phyloP scores from a whole-genome alignment of 2,797 vertebrate species.

The Eidolon dupreanum region DNA sequence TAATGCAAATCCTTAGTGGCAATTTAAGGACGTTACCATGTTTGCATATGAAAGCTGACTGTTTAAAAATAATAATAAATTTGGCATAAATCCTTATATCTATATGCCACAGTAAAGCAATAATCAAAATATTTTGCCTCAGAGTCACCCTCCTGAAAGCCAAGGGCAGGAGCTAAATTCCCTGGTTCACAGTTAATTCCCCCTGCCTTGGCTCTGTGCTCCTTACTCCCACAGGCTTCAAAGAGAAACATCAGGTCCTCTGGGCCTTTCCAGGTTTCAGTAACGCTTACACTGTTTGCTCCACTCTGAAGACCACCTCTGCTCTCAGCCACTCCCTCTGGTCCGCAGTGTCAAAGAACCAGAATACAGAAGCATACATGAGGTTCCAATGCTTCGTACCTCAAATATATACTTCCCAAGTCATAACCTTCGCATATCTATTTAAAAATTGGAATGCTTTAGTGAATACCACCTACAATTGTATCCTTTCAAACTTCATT shows the following conservation, averaged over 20 bases:
- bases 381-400: neutral
- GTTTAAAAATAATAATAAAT: neutral
- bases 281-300: constrained; percentile 33
- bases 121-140: constrained; percentile 50
- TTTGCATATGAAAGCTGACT: neutral
- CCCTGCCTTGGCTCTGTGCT: neutral
- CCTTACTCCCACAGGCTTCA: constrained; percentile 56
- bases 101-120: neutral
- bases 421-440: neutral
- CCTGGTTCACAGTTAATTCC: constrained; percentile 29
- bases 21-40: neutral
- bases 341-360: neutral
- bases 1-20: neutral
- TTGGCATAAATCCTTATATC: neutral
- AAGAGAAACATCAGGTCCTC: constrained; percentile 66
- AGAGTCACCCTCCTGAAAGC: constrained; percentile 47
- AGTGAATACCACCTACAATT: neutral
- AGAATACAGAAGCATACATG: neutral
- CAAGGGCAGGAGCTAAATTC: constrained; percentile 42
- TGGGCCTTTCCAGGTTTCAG: neutral
- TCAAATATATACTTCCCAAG: neutral
- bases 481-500: neutral
- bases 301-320: constrained; percentile 56
- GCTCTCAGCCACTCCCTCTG: neutral
- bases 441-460: neutral